Conservation (phyloP, 2,113 vertebrate species). For the Zosterops japonicus region DNA sequence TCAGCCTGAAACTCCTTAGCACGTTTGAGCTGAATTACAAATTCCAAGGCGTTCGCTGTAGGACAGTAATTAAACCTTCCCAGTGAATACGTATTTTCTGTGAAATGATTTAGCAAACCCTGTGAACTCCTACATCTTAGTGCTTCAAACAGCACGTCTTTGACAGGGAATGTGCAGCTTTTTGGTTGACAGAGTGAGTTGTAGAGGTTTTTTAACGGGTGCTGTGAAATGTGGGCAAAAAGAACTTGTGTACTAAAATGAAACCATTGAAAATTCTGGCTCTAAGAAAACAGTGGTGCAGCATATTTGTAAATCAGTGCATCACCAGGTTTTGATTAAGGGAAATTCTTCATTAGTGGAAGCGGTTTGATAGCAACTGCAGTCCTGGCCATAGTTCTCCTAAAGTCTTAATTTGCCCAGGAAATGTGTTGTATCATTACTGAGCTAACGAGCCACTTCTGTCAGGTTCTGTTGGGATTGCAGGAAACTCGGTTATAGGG, state of each 20-base stretch:
- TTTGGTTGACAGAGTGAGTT: neutral
- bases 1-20: neutral
- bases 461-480: neutral
- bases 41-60: neutral
- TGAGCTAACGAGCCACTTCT: neutral
- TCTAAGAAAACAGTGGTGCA: neutral
- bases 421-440: neutral
- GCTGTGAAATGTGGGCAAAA: neutral
- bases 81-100: neutral
- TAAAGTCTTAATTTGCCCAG: neutral
- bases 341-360: neutral
- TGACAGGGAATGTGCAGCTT: neutral
- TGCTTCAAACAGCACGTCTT: neutral
- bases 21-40: neutral
- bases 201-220: neutral
- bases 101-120: slow-evolving; percentile 1
- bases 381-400: neutral
- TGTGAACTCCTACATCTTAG: neutral
- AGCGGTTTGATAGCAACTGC: neutral
- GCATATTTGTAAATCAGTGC: neutral
- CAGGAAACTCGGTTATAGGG: neutral
- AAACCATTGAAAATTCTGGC: neutral
- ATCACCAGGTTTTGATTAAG: neutral
- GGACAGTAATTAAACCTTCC: neutral
- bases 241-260: neutral